Evolutionary conservation across 2,113 vertebrate species (phyloP).

Genomic region (Mastomys natalensis): DNA sequence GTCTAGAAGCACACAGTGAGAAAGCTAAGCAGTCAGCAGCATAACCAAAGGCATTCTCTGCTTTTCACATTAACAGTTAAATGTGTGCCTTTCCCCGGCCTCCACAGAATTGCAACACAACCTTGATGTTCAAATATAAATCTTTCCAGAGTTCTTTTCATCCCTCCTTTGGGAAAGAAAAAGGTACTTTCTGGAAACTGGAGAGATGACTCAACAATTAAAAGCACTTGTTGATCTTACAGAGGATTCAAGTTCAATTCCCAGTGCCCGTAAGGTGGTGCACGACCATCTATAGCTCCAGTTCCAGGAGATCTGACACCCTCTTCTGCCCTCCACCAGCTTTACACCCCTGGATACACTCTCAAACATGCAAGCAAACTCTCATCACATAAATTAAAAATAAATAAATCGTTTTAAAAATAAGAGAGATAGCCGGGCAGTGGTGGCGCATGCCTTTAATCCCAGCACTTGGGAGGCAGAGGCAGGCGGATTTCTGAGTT

Average conservation of each 20-base stretch:
- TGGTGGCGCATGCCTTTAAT: no score
- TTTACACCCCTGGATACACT: background rate
- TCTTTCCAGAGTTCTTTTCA: background rate
- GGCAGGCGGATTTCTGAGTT: no score
- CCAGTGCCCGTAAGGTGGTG: background rate
- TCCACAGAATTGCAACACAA: background rate
- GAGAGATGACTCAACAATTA: background rate
- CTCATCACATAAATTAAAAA: background rate
- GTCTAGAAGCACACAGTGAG: background rate
- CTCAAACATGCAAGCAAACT: background rate
- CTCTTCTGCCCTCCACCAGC: background rate
- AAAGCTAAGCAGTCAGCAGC: constrained; percentile 12
- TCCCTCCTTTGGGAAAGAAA: background rate
- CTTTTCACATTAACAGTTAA: constrained; percentile 32
- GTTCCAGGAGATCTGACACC: background rate
- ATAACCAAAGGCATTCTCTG: background rate
- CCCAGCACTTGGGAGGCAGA: no score
- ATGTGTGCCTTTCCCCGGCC: background rate
- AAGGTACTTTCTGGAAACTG: background rate
- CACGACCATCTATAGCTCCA: background rate
- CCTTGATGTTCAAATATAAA: constrained; percentile 4
- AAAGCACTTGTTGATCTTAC: background rate
- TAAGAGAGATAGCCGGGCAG: no score
- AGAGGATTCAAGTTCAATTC: background rate
- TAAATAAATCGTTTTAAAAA: background rate